A percentile compares a stretch with the other conserved stretches of the same genome.
Evolutionary conservation across 2,113 vertebrate species (phyloP).

Genomic region (Cathartes aura): DNA sequence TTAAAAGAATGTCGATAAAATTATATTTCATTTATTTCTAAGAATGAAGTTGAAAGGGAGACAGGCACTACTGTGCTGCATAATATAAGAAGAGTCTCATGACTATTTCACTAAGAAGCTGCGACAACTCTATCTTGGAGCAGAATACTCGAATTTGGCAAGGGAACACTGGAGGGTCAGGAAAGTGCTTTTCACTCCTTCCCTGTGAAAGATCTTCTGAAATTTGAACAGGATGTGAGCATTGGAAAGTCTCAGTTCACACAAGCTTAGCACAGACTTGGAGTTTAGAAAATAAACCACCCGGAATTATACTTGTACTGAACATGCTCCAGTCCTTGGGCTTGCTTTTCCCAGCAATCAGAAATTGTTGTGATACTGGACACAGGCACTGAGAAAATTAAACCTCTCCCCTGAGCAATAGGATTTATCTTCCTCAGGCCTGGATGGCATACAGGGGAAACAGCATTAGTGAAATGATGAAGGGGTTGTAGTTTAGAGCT

Average conservation of each 20-base stretch:
- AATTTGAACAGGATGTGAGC: slow-evolving; percentile 24
- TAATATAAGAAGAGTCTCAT: not conserved
- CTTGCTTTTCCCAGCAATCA: not conserved
- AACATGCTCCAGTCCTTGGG: not conserved
- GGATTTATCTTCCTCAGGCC: not conserved
- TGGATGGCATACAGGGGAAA: not conserved
- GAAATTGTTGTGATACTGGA: not conserved
- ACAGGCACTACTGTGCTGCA: not conserved
- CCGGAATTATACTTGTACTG: not conserved
- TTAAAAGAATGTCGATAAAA: not conserved
- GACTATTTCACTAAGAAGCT: not conserved
- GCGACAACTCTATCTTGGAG: not conserved
- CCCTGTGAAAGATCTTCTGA: slow-evolving; percentile 33
- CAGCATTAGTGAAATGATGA: not conserved
- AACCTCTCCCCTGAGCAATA: not conserved
- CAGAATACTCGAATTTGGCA: not conserved
- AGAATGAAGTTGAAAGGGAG: not conserved
- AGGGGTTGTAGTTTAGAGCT: not conserved
- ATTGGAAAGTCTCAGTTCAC: not conserved
- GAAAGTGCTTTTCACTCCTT: slow-evolving; percentile 16
- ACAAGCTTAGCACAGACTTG: not conserved
- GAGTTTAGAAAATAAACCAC: not conserved
- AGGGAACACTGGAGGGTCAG: not conserved
- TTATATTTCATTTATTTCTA: not conserved
- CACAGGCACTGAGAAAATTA: not conserved